These are phyloP conservation scores for Percina caprodes DNA, from an alignment of 2,113 vertebrate species.

Conservation along the genomic window DNA sequence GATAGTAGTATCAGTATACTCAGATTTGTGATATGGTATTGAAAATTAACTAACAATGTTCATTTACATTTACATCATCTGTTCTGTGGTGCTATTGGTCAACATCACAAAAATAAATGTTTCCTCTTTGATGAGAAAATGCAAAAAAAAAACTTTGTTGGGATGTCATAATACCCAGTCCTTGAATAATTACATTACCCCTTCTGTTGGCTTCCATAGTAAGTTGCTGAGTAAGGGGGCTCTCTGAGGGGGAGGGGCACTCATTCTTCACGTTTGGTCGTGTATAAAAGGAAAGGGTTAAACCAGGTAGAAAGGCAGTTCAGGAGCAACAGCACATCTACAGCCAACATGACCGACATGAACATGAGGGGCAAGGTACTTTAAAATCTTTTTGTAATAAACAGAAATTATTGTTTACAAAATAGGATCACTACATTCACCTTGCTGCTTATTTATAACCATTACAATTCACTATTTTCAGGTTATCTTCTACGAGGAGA, in stretches of 20 bases:
- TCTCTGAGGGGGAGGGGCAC: slow-evolving; percentile 42
- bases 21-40: neutral
- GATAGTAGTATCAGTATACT: neutral
- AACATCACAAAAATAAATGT: too few relatives aligned
- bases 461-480: slow-evolving; percentile 15
- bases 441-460: neutral
- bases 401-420: neutral
- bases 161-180: too few relatives aligned
- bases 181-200: slow-evolving; percentile 32
- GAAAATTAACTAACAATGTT: neutral
- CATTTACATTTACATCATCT: too few relatives aligned
- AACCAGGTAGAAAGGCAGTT: slow-evolving; percentile 57
- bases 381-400: neutral
- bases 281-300: slow-evolving; percentile 78
- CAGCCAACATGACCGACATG: slow-evolving; percentile 66
- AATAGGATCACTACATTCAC: neutral
- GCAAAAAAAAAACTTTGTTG: neutral
- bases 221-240: slow-evolving; percentile 63
- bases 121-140: too few relatives aligned
- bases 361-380: slow-evolving; percentile 77
- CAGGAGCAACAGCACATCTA: slow-evolving; percentile 42
- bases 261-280: slow-evolving; percentile 41
- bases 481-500: slow-evolving; percentile 81
- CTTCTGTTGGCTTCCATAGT: slow-evolving; percentile 57
- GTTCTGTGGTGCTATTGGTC: too few relatives aligned